These are phyloP conservation scores for Dicyrtoma fusca DNA, from an alignment of 2,888 invertebrate genomes.

Conservation along the genomic window DNA sequence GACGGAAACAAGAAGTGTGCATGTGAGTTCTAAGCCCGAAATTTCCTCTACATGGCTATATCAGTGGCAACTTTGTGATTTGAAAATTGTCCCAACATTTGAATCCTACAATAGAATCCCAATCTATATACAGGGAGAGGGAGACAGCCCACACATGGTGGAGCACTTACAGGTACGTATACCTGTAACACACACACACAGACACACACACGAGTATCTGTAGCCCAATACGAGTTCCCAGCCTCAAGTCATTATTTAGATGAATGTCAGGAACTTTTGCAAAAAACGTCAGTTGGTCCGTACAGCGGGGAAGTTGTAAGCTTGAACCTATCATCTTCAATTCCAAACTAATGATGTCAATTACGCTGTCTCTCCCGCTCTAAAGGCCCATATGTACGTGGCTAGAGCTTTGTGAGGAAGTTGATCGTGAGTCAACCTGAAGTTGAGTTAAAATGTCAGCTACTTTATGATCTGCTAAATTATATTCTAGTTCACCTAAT, in stretches of 20 bases:
- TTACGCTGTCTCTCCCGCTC: not conserved
- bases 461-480: not conserved
- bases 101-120: too few relatives aligned
- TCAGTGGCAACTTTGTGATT: too few relatives aligned
- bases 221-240: not conserved
- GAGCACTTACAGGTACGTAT: too few relatives aligned
- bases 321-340: not conserved
- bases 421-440: not conserved
- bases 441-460: conserved; percentile 13
- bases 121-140: too few relatives aligned
- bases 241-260: not conserved
- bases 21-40: too few relatives aligned
- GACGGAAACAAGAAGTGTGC: too few relatives aligned
- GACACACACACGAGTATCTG: not conserved
- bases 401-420: not conserved
- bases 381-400: not conserved
- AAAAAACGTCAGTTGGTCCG: not conserved
- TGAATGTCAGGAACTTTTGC: conserved; percentile 8
- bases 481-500: too few relatives aligned
- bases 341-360: conserved; percentile 13
- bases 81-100: too few relatives aligned
- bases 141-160: too few relatives aligned
- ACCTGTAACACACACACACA: too few relatives aligned
- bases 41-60: too few relatives aligned
- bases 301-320: not conserved